Base-by-base conservation (phyloP, 1,140 invertebrate species). In the Lordiphosa stackelbergi region DNA sequence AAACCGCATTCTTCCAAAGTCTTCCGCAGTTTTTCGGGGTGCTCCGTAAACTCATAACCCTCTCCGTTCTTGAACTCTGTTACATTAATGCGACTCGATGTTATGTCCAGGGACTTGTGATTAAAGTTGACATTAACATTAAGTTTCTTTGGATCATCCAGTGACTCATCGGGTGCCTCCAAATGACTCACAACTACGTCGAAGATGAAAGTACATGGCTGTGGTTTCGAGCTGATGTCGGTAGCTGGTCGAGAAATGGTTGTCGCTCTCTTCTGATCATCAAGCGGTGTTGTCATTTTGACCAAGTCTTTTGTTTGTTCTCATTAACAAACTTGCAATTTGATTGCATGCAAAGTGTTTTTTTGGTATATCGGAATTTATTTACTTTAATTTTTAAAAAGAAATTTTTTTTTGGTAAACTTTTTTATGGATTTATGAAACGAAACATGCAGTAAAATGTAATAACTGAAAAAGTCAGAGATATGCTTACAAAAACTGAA, bases 51-150 rank as follows among this genome's bases (percentile, higher is more conserved):
- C 10, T 59, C 10, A 3, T 16, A 7, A 1, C 60, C 43, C 0
- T 49, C 19, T 0, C 37, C 16, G 0, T 42, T 3, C 36, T 55
- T 58, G 10, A 70, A 73, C 3, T 78, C 74, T 1, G 3, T 45
- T 2, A 70, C 66, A 56, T 78, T 78, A 12, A 78, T 65, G 10
- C 66, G 59, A 28, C 69, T 75, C 0, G 35, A 19, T 1, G 57
- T 52, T 7, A 81, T 43, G 0, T 11, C 2, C 5, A 81, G 7
- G 0, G n/a, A 8, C 6, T 5, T 48, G 1, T 28, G 37, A 34
- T 63, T 55, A 8, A 79, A 75, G 35, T 57, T 60, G 0, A 54
- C 37, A 0, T 12, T 22, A 6, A 81, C 12, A 5, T 55, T 6
- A 0, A 75, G 12, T 8, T 16, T 40, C 0, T 8, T 11, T 0